Evolutionary conservation across 2,113 vertebrate genomes (phyloP), one percentile per base, ranked within the genome.

Genomic region (Hypanus sabinus): DNA sequence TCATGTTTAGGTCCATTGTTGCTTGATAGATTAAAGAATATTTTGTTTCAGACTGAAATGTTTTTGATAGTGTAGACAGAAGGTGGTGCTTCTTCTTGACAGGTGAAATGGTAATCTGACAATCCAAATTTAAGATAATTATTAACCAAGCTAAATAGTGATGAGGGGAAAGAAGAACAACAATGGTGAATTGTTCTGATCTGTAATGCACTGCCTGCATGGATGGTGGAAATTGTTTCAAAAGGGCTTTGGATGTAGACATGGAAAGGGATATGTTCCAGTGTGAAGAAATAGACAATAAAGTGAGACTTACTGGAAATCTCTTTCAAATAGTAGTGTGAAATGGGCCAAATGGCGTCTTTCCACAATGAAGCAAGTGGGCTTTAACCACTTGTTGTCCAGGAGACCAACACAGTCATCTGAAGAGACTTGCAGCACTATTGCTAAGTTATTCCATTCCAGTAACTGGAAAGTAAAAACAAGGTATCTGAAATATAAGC

Each of bases 51-150:
- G 30, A 68, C 62, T 14, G 33, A 14, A 90, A 65, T 33, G 60
- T 14, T 90, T 90, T 90, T 2, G n/a, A 65, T 33, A 90, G 60
- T 20, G 14, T 65, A 90, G 57, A 8, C 33, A 60, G 8, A 57
- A 60, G 30, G 33, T 20, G 18, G 11, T 65, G 55, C 16, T 85
- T 90, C 62, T 14, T 65, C n/a, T n/a, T 16, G 30, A 10, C 46
- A 57, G 81, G 46, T 12, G 38, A 30, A 1, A 16, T 65, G 30
- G 85, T 68, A 90, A 88, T 14, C 4, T n/a, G 57, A 62, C 1
- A 1, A 79, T 18, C n/a, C 76, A 79, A 18, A 90, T 90, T 60
- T 90, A 90, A 65, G 85, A 68, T 62, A 18, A 90, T 90, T 90
- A 10, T 62, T 27, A 88, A 88, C 33, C 62, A 27, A 62, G 24